Evolutionary conservation across 2,888 invertebrate genomes (phyloP).

Genomic region (Drosophila paranaensis): DNA sequence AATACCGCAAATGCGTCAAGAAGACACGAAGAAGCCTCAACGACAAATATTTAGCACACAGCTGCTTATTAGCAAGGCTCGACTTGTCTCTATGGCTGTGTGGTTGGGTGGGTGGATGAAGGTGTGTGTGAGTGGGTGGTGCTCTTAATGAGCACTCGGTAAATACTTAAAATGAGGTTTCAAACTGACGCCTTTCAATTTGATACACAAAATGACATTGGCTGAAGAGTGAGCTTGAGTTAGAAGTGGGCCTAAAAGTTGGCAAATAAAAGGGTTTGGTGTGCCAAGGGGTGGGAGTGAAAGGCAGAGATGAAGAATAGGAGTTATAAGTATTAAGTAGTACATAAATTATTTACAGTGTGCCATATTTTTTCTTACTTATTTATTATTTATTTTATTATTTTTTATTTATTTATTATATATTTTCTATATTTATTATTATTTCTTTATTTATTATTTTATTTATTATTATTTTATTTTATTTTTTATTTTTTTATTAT

Average conservation of each 20-base stretch:
- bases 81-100: not conserved
- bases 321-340: too few species aligned
- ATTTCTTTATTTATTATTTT: too few species aligned
- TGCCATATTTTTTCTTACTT: too few species aligned
- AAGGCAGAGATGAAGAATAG: too few species aligned
- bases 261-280: not conserved
- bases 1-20: slow-evolving; percentile 60
- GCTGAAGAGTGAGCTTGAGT: not conserved
- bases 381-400: too few species aligned
- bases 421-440: too few species aligned
- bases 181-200: slow-evolving; percentile 7
- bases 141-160: slow-evolving; percentile 40
- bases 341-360: too few species aligned
- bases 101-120: too few species aligned
- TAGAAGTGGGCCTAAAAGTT: not conserved
- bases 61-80: slow-evolving; percentile 55
- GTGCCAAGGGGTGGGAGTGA: not conserved
- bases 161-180: slow-evolving; percentile 35
- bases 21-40: slow-evolving; percentile 23
- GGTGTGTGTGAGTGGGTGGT: slow-evolving; percentile 4
- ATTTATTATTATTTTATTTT: too few species aligned
- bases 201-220: slow-evolving; percentile 24
- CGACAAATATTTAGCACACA: slow-evolving; percentile 32
- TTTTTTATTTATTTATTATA: too few species aligned
- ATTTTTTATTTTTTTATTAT: too few species aligned